Evolutionary conservation across 2,797 vertebrate genomes (phyloP), one percentile per base, ranked within the genome.

Genomic region (Semaprochilodus insignis): DNA sequence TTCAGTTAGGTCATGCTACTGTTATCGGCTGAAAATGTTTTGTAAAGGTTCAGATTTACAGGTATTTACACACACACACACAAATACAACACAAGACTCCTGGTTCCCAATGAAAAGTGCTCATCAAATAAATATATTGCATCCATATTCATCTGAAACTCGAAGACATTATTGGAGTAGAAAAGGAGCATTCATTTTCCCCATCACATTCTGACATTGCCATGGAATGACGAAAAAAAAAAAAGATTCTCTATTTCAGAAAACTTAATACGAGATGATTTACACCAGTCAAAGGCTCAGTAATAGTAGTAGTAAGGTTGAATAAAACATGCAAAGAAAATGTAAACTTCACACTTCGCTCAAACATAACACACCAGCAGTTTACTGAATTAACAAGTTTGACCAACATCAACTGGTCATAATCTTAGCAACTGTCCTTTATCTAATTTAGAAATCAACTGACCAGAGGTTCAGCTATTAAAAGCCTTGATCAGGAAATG

Each of bases 81-180:
- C 25, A 27, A 52, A 19, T 4, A 25, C 48, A 57, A 36, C 31
- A 55, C 52, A 10, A 31, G 16, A 48, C 11, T 51, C 16, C 27
- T 14, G 15, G 13, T 78, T 55, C 10, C 54, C 48, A 67, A 4
- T 55, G 60, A 63, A 51, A 77, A 77, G 44, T 65, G 59, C 75
- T 62, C 21, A 14, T 25, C 5, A 51, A 51, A 48, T 31, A n/a
- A 65, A 63, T 25, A 48, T 23, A 77, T 44, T 27, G 40, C 73
- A 75, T 62, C 11, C 23, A 63, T 44, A 16, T 27, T 25, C 16
- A 19, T 17, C 70, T 27, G 25, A 17, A 57, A 27, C 25, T 36
- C 5, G 17, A 57, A 4, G 8, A 74, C 15, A 54, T 65, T 51
- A 25, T 23, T 65, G 6, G 60, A 66, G 75, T 63, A 44, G 11